Percentiles rank a stretch among this genome's conserved stretches.
phyloP scores from a whole-genome alignment of 92 coral and sea anemone species.

The Phymanthus crucifer region DNA sequence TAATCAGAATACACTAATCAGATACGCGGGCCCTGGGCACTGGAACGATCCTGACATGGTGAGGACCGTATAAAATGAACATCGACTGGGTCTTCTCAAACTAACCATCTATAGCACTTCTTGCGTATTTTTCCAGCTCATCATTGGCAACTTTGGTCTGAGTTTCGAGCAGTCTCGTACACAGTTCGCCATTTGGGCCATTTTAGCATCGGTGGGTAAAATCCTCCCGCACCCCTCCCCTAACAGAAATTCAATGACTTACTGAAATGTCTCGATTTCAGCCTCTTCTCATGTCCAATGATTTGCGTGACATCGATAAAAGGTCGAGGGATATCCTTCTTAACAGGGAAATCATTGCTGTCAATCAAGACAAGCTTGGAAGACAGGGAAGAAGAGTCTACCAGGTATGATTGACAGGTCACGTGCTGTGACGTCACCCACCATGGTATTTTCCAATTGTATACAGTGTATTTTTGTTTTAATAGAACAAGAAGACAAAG shows the following conservation, averaged over 20 bases:
- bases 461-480: not conserved
- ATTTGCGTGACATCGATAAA: conserved; percentile 73
- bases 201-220: conserved; percentile 86
- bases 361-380: conserved; percentile 90
- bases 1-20: conserved; percentile 69
- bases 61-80: conserved; percentile 11
- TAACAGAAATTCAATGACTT: not conserved
- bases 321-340: conserved; percentile 84
- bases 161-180: conserved; percentile 88
- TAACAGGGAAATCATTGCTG: conserved; percentile 93
- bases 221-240: not conserved
- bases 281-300: conserved; percentile 98
- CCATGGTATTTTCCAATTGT: not conserved
- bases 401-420: conserved; percentile 53
- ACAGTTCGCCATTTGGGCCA: conserved; percentile 98
- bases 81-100: not conserved
- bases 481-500: conserved; percentile 34
- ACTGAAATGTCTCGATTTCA: conserved; percentile 12
- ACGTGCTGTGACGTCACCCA: not conserved
- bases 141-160: conserved; percentile 90
- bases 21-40: conserved; percentile 85
- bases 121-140: conserved; percentile 50
- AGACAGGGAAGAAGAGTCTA: conserved; percentile 85
- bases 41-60: conserved; percentile 99
- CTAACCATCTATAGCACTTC: not conserved